Conservation (phyloP, 2,888 invertebrate species). For the Protonemura montana region DNA sequence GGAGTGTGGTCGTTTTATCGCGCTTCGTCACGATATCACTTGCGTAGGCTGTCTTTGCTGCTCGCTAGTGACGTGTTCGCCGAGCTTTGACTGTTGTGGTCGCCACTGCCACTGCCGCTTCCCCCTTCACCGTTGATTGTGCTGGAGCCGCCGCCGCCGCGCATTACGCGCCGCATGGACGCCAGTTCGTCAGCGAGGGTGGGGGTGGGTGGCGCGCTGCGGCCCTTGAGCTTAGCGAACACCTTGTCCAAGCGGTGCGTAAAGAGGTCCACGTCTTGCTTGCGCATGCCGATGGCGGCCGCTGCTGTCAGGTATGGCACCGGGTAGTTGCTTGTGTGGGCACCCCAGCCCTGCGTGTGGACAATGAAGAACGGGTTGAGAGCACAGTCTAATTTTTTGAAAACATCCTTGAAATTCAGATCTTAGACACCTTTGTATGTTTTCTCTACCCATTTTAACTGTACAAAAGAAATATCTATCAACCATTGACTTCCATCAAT, state of each 20-base stretch:
- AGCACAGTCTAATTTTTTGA: too few relatives aligned
- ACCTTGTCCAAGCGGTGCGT: conserved; percentile 69
- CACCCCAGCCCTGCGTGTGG: conserved; percentile 70
- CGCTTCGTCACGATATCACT: conserved; percentile 50
- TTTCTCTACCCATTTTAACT: too few relatives aligned
- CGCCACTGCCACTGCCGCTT: conserved; percentile 51
- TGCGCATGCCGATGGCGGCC: conserved; percentile 73
- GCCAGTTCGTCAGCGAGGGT: conserved; percentile 56
- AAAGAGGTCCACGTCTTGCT: conserved; percentile 73
- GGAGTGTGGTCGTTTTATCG: background rate
- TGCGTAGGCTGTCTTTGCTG: conserved; percentile 57
- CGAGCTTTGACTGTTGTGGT: conserved; percentile 52
- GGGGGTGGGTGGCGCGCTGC: conserved; percentile 55
- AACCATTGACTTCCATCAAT: too few relatives aligned
- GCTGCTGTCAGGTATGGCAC: conserved; percentile 77
- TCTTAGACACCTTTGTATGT: too few relatives aligned
- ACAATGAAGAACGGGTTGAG: conserved; percentile 45
- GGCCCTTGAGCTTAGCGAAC: conserved; percentile 58
- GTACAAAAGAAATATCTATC: too few relatives aligned
- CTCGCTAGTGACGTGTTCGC: conserved; percentile 56
- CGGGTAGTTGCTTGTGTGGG: conserved; percentile 68
- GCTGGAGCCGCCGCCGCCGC: conserved; percentile 52
- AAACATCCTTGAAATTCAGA: too few relatives aligned
- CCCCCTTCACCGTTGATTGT: conserved; percentile 49
- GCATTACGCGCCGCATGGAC: conserved; percentile 51